Evolutionary conservation across 2,888 invertebrate genomes (phyloP), one percentile per base, ranked within the genome.

Genomic region (Timema cristinae): DNA sequence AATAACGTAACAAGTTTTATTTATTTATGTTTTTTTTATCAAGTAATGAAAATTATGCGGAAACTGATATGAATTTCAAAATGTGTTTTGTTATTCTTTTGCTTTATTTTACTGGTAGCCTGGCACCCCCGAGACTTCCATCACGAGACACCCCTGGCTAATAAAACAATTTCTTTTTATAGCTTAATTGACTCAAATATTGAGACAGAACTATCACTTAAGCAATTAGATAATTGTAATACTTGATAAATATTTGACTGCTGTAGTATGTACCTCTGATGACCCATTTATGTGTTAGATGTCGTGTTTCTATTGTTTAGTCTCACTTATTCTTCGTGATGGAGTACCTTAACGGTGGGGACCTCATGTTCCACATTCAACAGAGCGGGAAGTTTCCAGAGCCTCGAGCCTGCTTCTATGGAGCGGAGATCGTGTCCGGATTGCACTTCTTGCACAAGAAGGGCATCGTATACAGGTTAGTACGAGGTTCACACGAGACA

Each of bases 331-430:
- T 98, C 86, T 99, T 99, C 85, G 98, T 98, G 76, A 99, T 99
- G 98, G 98, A 99, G 85, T 99, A 98, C 83, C 87, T 99, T 76
- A 98, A 98, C 84, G 99, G 99, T 16, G 99, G 99, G 73, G 99
- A 99, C 85, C 87, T 99, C 80, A 99, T 99, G 99, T 98, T 98
- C 84, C 99, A 99, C 85, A 98, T 99, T 79, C 98, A 98, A 83
- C 91, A 94, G 81, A 92, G 91, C 73, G 97, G 98, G 50, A 87
- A 95, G 78, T 98, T 95, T 83, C 89, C 92, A 50, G 95, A 97
- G 82, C 88, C 91, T 0, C 86, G 97, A 68, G 95, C 96, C 9
- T 87, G 93, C 77, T 98, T 99, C 84, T 99, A 99, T 83, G 97
- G 93, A 6, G 97, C 98, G 11, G 98, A 99, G 86, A 98, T 99